These are phyloP conservation scores for Neoaliturus tenellus DNA, from an alignment of 2,888 invertebrate species.

Conservation along the genomic window DNA sequence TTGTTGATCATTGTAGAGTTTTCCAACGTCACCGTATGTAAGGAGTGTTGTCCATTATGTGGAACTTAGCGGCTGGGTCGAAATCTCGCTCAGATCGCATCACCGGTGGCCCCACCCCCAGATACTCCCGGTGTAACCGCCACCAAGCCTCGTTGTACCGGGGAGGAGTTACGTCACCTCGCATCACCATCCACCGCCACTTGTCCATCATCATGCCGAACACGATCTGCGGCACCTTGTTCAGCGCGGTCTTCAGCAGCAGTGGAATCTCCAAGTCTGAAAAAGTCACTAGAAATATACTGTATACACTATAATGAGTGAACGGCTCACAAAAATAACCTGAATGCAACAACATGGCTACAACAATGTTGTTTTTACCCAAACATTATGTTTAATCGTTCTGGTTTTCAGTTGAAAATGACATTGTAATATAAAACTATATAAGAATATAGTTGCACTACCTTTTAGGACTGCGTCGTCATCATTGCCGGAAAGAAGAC, in stretches of 20 bases:
- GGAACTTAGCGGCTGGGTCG: constrained; percentile 83
- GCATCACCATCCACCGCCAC: constrained; percentile 81
- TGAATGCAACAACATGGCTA: too few relatives aligned
- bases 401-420: too few relatives aligned
- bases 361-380: too few relatives aligned
- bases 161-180: constrained; percentile 73
- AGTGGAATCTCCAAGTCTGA: constrained; percentile 73
- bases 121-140: constrained; percentile 75
- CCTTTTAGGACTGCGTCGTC: too few relatives aligned
- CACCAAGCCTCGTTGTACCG: constrained; percentile 79
- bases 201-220: constrained; percentile 77
- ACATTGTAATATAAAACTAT: too few relatives aligned
- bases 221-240: constrained; percentile 82
- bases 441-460: too few relatives aligned
- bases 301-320: too few relatives aligned
- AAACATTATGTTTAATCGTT: too few relatives aligned
- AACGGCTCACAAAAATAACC: too few relatives aligned
- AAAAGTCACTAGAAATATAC: constrained; percentile 68
- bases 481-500: constrained; percentile 76
- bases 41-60: constrained; percentile 83
- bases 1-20: too few relatives aligned
- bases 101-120: constrained; percentile 76
- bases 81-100: constrained; percentile 76
- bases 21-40: constrained; percentile 77
- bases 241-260: constrained; percentile 78